A percentile compares a stretch with the other conserved stretches of the same genome.
These are phyloP conservation scores for Ichneumoninae sp. DNA, from an alignment of 2,888 invertebrate genomes.

Conservation along the genomic window DNA sequence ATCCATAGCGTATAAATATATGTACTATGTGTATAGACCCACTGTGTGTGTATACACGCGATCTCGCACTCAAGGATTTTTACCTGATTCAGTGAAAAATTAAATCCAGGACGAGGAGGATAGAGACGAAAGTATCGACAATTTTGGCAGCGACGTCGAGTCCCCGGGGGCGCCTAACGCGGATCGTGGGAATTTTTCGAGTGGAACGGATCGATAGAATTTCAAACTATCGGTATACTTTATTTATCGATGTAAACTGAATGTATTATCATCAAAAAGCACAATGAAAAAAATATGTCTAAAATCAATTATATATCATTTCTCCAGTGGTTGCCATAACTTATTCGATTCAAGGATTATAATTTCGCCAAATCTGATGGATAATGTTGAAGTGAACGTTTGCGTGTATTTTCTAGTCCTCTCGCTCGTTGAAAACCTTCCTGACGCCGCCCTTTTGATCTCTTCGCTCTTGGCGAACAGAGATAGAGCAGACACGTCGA, in stretches of 20 bases:
- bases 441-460: slow-evolving; percentile 57
- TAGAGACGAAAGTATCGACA: slow-evolving; percentile 41
- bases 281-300: no score
- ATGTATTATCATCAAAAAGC: slow-evolving; percentile 18
- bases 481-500: slow-evolving; percentile 56
- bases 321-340: neutral
- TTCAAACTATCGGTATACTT: neutral
- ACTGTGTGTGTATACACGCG: slow-evolving; percentile 39
- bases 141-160: slow-evolving; percentile 59
- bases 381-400: neutral
- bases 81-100: slow-evolving; percentile 74
- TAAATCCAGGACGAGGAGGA: slow-evolving; percentile 68
- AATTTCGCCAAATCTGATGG: neutral
- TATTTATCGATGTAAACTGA: neutral
- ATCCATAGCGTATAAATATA: slow-evolving; percentile 34
- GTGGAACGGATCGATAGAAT: slow-evolving; percentile 35
- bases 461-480: slow-evolving; percentile 34
- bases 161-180: slow-evolving; percentile 19
- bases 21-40: slow-evolving; percentile 33
- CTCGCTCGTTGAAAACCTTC: slow-evolving; percentile 40
- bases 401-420: neutral
- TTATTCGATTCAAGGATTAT: neutral
- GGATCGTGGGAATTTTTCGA: slow-evolving; percentile 63
- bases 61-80: slow-evolving; percentile 61
- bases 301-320: no score